phyloP scores from a whole-genome alignment of 1,140 invertebrate genomes.

The Ectropis grisescens region DNA sequence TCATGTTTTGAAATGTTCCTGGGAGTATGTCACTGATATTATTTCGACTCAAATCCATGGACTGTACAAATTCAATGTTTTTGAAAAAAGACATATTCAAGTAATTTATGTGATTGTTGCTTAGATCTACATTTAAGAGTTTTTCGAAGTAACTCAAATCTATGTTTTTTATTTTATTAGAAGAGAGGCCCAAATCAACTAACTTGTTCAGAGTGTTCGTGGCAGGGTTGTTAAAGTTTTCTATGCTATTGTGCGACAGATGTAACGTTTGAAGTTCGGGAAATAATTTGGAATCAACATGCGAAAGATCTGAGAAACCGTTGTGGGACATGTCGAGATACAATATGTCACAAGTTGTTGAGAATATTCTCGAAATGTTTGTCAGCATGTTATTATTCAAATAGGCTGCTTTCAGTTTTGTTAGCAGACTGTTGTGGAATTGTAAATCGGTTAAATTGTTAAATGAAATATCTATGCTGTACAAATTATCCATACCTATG shows the following conservation, averaged over 20 bases:
- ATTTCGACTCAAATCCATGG: constrained; percentile 37
- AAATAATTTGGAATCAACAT: constrained; percentile 12
- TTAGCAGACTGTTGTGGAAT: constrained; percentile 17
- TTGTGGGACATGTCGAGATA: constrained; percentile 41
- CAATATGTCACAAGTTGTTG: constrained; percentile 16
- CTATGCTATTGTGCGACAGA: constrained; percentile 32
- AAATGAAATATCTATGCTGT: constrained; percentile 40
- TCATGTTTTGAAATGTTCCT: constrained; percentile 39
- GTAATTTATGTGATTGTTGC: constrained; percentile 25
- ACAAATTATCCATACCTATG: constrained; percentile 30
- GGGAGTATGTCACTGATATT: constrained; percentile 29
- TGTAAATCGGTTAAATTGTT: constrained; percentile 25
- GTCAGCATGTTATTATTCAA: constrained; percentile 37
- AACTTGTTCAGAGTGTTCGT: constrained; percentile 28
- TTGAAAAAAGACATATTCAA: constrained; percentile 27
- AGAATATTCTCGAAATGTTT: constrained; percentile 19
- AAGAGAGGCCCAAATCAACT: constrained; percentile 24
- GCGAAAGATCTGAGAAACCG: constrained; percentile 20
- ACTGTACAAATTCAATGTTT: constrained; percentile 26
- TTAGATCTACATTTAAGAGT: constrained; percentile 31
- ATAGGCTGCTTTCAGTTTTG: constrained; percentile 30
- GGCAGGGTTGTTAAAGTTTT: constrained; percentile 31
- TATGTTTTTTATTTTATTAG: constrained; percentile 27
- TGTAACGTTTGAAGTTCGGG: constrained; percentile 25
- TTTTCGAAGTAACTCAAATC: constrained; percentile 33